Evolutionary conservation across 2,888 invertebrate genomes (phyloP).

Genomic region (Chrysolina oricalcia): DNA sequence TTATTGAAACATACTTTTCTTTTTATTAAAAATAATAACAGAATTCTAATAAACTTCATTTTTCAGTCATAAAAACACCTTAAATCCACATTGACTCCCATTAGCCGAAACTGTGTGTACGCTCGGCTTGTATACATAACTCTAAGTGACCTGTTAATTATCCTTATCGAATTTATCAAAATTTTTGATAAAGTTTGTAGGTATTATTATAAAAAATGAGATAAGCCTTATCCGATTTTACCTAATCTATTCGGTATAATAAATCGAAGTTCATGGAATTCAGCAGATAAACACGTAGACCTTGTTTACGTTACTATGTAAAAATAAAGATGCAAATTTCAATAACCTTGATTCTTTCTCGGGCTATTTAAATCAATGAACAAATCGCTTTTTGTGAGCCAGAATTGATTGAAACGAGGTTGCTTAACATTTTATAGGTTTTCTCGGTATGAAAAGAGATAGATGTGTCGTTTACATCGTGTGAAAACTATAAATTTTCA

Average conservation of each 20-base stretch:
- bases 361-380: constrained; percentile 20
- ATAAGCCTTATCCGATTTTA: constrained; percentile 1
- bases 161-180: constrained; percentile 23
- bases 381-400: constrained; percentile 10
- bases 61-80: not conserved
- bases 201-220: constrained; percentile 7
- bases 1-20: too few species aligned
- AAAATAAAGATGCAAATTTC: constrained; percentile 27
- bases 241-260: not conserved
- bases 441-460: not conserved
- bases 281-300: constrained; percentile 18
- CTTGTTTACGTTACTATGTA: constrained; percentile 7
- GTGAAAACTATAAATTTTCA: too few species aligned
- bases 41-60: too few species aligned
- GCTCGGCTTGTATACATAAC: not conserved
- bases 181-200: not conserved
- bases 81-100: not conserved
- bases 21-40: too few species aligned
- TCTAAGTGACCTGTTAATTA: not conserved
- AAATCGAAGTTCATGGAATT: constrained; percentile 4
- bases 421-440: not conserved
- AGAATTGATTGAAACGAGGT: not conserved
- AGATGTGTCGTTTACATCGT: too few species aligned
- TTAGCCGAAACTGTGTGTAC: constrained; percentile 1
- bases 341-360: constrained; percentile 24